Percentiles rank a stretch among this genome's conserved stretches.
Conservation (phyloP, 53 echinoderm and acorn worm genomes). For the Echinarachnius parma region DNA sequence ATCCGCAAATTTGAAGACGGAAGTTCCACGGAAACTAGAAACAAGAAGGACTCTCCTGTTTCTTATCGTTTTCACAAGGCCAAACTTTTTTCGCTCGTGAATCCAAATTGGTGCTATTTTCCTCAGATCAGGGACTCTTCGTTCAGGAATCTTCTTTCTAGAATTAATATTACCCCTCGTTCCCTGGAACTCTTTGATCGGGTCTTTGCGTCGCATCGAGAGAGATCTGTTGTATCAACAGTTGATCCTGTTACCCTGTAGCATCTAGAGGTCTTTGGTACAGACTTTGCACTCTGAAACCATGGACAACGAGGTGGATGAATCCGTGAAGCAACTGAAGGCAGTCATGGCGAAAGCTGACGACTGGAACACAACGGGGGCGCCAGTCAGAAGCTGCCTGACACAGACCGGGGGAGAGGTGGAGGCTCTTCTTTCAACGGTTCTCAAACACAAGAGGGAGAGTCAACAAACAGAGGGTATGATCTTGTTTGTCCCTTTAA, state of each 20-base stretch:
- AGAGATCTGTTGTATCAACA: background rate
- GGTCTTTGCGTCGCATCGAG: no score
- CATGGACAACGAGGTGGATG: slow-evolving; percentile 37
- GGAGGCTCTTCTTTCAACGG: slow-evolving; percentile 27
- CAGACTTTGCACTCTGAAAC: background rate
- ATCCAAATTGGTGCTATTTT: slow-evolving; percentile 32
- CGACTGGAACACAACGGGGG: background rate
- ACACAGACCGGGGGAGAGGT: slow-evolving; percentile 40
- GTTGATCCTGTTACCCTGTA: background rate
- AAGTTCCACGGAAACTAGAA: no score
- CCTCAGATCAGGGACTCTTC: background rate
- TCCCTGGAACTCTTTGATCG: no score
- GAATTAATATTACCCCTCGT: background rate
- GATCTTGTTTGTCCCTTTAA: background rate
- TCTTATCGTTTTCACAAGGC: background rate
- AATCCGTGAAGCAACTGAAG: slow-evolving; percentile 9
- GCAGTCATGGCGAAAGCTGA: slow-evolving; percentile 7
- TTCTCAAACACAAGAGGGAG: slow-evolving; percentile 22
- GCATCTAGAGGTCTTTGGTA: background rate
- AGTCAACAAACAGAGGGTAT: slow-evolving; percentile 17
- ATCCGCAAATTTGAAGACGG: background rate
- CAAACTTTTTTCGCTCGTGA: background rate
- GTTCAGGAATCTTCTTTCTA: no score
- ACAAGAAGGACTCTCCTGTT: no score
- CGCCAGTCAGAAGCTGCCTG: slow-evolving; percentile 14